Percentiles rank a stretch among this genome's conserved stretches.
phyloP scores from a whole-genome alignment of 53 echinoderm and acorn worm genomes.

The Astropecten irregularis region DNA sequence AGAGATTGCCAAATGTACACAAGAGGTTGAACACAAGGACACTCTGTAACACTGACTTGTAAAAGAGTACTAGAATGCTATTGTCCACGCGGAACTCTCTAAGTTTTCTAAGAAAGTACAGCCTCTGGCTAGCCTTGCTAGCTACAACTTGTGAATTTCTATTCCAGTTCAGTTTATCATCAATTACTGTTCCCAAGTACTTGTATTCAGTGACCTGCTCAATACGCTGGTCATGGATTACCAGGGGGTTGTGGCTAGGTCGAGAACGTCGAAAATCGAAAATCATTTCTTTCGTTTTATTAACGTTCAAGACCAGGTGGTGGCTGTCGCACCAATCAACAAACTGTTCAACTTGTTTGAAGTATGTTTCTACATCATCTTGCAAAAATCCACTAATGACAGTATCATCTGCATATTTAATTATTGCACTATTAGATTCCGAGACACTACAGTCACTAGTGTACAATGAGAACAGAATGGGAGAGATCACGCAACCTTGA shows the following conservation, averaged over 20 bases:
- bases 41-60: not conserved
- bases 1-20: not conserved
- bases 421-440: not conserved
- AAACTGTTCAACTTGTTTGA: not conserved
- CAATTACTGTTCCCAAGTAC: constrained; percentile 30
- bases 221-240: constrained; percentile 17
- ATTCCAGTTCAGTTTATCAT: constrained; percentile 12
- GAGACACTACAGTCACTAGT: not conserved
- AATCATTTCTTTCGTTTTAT: constrained; percentile 33
- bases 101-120: constrained; percentile 14
- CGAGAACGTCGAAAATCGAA: constrained; percentile 28
- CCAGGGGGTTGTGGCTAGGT: not conserved
- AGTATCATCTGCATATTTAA: constrained; percentile 24
- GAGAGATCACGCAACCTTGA: not conserved
- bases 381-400: constrained; percentile 4
- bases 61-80: not conserved
- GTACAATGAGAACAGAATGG: not conserved
- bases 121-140: constrained; percentile 1
- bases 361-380: not conserved
- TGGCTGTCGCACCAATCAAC: constrained; percentile 7
- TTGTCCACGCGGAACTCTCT: constrained; percentile 6
- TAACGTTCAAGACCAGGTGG: not conserved
- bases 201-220: constrained; percentile 23
- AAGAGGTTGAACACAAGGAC: not conserved
- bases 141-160: constrained; percentile 7